Evolutionary conservation across 2,888 invertebrate genomes (phyloP).

Genomic region (Noctua janthe): DNA sequence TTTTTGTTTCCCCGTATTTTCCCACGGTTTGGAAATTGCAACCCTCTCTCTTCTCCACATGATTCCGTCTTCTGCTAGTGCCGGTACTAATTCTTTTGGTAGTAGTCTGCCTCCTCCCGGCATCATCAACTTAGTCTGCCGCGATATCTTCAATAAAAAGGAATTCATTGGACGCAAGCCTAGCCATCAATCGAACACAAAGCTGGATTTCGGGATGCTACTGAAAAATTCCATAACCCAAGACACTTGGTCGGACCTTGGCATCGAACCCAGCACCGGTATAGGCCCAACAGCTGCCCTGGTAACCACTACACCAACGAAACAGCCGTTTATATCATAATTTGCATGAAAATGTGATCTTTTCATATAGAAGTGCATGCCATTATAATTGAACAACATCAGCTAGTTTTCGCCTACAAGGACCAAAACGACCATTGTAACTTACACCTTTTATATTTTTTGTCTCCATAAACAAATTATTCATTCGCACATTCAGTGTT

Average conservation of each 20-base stretch:
- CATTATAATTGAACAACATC: not conserved
- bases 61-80: not conserved
- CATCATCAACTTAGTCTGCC: not conserved
- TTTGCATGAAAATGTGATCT: no score
- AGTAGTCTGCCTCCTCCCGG: not conserved
- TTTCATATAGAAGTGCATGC: not conserved
- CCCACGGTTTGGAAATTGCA: not conserved
- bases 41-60: not conserved
- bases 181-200: not conserved
- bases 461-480: slow-evolving; percentile 16
- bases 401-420: not conserved
- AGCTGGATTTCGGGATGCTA: not conserved
- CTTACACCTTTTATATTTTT: slow-evolving; percentile 6
- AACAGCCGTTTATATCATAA: no score
- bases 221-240: not conserved
- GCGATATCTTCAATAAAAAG: not conserved
- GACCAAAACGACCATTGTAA: slow-evolving; percentile 4
- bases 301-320: not conserved
- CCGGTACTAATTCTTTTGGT: not conserved
- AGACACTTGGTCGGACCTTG: not conserved
- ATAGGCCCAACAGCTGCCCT: not conserved
- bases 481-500: slow-evolving; percentile 4
- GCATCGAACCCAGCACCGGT: not conserved
- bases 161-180: not conserved
- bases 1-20: no score